Base-by-base conservation (phyloP, 2,797 vertebrate species). In the Iguana delicatissima region DNA sequence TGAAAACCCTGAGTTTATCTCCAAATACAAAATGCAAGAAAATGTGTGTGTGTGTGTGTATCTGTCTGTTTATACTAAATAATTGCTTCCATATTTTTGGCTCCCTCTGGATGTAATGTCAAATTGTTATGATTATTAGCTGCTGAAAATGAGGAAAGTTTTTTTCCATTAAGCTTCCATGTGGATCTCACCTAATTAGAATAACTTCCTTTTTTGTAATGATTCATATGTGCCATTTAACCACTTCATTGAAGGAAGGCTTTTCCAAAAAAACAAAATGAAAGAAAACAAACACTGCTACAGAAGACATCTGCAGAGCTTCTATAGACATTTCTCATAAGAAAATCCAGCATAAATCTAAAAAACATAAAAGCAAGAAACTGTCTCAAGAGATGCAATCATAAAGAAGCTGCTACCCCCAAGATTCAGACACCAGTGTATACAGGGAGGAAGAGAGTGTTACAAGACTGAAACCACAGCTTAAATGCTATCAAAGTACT, bases 111-210 rank as follows among this genome's bases (percentile, higher is more conserved):
- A 96, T 94, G 38, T 93, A 93, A 89, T 93, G 93, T 96, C 96
- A 96, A 97, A 96, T 93, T 96, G 92, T 96, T 97, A 96, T 96
- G 96, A 97, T 98, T 97, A 97, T 97, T 97, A 97, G 91, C 95
- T 97, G 96, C 95, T 95, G 95, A 98, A 96, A 97, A 96, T 94
- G 89, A 97, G 95, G 94, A 96, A 94, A 93, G 81, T 94, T 95
- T 91, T 93, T 94, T 95, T 93, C 93, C 20, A 3, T 92, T 94
- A 90, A 0, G 5, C 90, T 95, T 94, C 96, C 91, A 89, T 93
- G 93, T 93, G 93, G 90, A 92, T 96, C 95, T 96, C 93, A 95
- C 95, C 95, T 96, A 96, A 97, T 94, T 95, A 93, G 92, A 95
- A 96, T 94, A 95, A 96, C 94, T 97, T 96, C 91, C 94, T 97